Evolutionary conservation across 1,140 invertebrate genomes (phyloP).

Genomic region (Varroa destructor): DNA sequence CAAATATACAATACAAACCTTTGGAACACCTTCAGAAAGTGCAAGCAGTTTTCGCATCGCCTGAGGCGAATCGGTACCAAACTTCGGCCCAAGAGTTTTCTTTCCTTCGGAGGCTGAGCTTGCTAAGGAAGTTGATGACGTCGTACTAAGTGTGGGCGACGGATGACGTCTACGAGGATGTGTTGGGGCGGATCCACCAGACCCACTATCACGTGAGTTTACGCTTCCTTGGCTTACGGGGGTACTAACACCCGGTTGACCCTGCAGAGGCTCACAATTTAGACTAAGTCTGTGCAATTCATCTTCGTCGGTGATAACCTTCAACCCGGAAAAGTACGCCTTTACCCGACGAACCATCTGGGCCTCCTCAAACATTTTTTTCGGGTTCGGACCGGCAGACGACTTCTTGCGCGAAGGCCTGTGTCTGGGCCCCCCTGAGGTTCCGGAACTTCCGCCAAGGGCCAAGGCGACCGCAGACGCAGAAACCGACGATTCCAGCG

Average conservation of each 20-base stretch:
- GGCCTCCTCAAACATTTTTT: constrained; percentile 97
- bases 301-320: constrained; percentile 80
- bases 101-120: constrained; percentile 46
- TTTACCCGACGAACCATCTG: constrained; percentile 93
- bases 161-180: constrained; percentile 51
- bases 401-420: constrained; percentile 63
- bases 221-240: neutral
- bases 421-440: constrained; percentile 64
- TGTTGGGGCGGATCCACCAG: constrained; percentile 35
- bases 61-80: constrained; percentile 79
- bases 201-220: constrained; percentile 29
- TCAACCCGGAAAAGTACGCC: constrained; percentile 81
- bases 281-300: constrained; percentile 70
- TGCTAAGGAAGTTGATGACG: constrained; percentile 53
- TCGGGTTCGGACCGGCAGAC: constrained; percentile 75
- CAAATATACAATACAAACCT: neutral
- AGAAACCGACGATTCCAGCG: constrained; percentile 5
- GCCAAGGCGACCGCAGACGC: constrained; percentile 1
- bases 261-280: constrained; percentile 64
- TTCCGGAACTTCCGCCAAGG: neutral
- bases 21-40: constrained; percentile 48
- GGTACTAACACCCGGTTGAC: constrained; percentile 38
- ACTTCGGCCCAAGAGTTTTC: constrained; percentile 46
- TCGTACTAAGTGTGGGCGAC: constrained; percentile 73
- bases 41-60: constrained; percentile 82